Percentiles rank a stretch among this genome's conserved stretches.
Evolutionary conservation across 2,113 vertebrate species (phyloP).

Genomic region (Dipodomys spectabilis): DNA sequence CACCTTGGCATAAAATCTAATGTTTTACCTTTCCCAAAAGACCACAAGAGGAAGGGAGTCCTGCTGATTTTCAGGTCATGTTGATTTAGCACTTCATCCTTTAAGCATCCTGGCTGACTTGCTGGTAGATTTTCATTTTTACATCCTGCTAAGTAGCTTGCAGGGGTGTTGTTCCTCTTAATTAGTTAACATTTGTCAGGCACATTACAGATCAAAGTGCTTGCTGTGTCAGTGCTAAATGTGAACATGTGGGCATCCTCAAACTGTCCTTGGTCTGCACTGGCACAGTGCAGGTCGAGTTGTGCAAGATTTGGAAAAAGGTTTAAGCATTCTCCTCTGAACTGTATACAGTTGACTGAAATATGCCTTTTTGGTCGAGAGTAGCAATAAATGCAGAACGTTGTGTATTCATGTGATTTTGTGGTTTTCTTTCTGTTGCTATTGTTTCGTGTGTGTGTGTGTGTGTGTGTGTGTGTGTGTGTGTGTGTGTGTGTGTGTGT

Average conservation of each 20-base stretch:
- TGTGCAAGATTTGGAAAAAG: background rate
- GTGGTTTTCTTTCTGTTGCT: no score
- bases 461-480: no score
- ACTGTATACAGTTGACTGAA: background rate
- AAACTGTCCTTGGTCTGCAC: background rate
- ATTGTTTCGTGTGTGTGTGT: no score
- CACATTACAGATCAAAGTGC: conserved; percentile 8
- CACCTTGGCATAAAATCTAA: background rate
- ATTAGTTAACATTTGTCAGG: conserved; percentile 68
- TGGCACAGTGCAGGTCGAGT: background rate
- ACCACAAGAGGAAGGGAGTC: background rate
- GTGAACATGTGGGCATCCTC: background rate
- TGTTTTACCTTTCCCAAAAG: conserved; percentile 33
- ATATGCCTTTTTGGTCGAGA: background rate
- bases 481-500: no score
- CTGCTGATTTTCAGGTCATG: conserved; percentile 46
- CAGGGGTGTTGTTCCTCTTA: conserved; percentile 61
- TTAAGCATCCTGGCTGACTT: conserved; percentile 52
- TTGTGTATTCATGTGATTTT: background rate
- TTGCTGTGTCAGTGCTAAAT: conserved; percentile 52
- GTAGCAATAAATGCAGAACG: background rate
- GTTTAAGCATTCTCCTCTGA: background rate
- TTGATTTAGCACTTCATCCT: conserved; percentile 54
- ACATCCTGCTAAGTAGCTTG: conserved; percentile 71
- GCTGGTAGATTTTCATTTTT: conserved; percentile 70